Evolutionary conservation across 2,797 vertebrate genomes (phyloP).

Genomic region (Gouania willdenowi): DNA sequence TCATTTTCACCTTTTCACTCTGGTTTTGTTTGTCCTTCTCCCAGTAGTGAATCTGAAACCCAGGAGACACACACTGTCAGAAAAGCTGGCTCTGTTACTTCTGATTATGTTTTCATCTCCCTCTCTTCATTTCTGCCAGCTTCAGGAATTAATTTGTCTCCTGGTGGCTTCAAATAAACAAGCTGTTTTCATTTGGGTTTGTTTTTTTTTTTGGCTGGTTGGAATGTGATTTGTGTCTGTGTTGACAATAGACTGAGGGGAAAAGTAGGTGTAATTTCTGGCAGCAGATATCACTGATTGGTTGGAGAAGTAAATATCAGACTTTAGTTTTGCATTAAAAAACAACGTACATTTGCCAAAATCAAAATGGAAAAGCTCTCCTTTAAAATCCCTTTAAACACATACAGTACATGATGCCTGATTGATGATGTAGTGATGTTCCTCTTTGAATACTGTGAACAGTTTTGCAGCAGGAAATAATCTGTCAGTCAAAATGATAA

Average conservation of each 20-base stretch:
- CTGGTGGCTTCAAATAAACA: background rate
- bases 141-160: slow-evolving; percentile 10
- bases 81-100: background rate
- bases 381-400: too few relatives aligned
- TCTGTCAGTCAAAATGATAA: too few relatives aligned
- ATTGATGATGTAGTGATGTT: too few relatives aligned
- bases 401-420: too few relatives aligned
- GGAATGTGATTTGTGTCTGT: slow-evolving; percentile 1
- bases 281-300: background rate
- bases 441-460: too few relatives aligned
- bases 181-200: background rate
- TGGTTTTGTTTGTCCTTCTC: slow-evolving; percentile 84
- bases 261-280: background rate
- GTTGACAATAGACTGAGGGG: slow-evolving; percentile 1
- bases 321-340: background rate
- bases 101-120: background rate
- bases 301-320: background rate
- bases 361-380: too few relatives aligned
- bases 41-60: slow-evolving; percentile 88
- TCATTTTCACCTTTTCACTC: slow-evolving; percentile 86
- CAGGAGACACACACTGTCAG: slow-evolving; percentile 1
- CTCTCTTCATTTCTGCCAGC: background rate
- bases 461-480: too few relatives aligned
- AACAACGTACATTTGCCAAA: too few relatives aligned
- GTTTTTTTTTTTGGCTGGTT: slow-evolving; percentile 4